Percentiles rank a stretch among this genome's conserved stretches.
Evolutionary conservation across 2,113 vertebrate genomes (phyloP).

Genomic region (Amazona vittata): DNA sequence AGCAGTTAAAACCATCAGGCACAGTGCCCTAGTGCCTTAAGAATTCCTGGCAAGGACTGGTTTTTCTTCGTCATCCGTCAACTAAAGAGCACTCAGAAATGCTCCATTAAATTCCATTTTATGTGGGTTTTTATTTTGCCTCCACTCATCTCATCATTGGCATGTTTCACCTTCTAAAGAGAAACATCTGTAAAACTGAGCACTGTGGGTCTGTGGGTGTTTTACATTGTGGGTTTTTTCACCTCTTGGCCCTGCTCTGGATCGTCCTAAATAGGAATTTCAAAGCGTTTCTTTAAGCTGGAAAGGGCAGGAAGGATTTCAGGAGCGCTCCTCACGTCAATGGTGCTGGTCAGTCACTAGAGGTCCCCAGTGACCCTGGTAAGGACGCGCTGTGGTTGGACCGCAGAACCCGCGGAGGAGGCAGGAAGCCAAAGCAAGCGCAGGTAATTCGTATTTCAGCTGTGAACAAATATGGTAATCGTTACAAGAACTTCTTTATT

Average conservation of each 20-base stretch:
- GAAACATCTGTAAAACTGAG: not conserved
- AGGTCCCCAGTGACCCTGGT: conserved; percentile 40
- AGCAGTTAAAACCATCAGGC: not conserved
- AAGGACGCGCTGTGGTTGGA: not conserved
- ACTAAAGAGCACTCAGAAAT: not conserved
- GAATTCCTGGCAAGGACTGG: not conserved
- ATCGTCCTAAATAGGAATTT: not conserved
- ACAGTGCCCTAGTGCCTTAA: not conserved
- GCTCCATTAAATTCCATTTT: rapidly evolving
- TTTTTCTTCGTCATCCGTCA: not conserved
- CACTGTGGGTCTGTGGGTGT: not conserved
- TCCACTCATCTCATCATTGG: not conserved
- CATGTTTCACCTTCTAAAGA: not conserved
- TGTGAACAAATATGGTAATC: not conserved
- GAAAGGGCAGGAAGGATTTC: not conserved
- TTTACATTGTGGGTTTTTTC: not conserved
- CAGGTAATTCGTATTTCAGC: not conserved
- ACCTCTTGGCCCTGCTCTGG: not conserved
- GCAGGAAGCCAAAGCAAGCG: not conserved
- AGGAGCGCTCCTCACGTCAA: not conserved
- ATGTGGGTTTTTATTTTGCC: not conserved
- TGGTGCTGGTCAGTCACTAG: conserved; percentile 20
- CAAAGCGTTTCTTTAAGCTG: not conserved
- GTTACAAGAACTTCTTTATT: not conserved
- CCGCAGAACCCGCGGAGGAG: not conserved